Conservation (phyloP, 2,113 vertebrate species). For the Nyctibius bracteatus region DNA sequence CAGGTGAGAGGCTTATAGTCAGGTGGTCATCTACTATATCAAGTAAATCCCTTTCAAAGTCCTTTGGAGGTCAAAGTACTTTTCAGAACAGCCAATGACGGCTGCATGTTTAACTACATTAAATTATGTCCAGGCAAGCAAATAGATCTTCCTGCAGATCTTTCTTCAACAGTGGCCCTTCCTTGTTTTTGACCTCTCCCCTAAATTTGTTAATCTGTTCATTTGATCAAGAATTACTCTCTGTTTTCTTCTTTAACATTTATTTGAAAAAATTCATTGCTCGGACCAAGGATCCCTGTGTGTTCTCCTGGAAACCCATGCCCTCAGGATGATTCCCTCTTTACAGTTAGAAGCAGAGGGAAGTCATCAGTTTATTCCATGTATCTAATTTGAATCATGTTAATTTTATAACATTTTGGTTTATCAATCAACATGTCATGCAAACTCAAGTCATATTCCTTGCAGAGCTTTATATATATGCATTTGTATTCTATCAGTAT, state of each 20-base stretch:
- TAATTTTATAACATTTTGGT: background rate
- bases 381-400: background rate
- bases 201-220: background rate
- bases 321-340: background rate
- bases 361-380: background rate
- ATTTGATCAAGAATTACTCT: background rate
- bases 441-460: background rate
- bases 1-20: background rate
- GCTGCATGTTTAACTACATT: background rate
- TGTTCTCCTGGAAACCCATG: background rate
- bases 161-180: background rate
- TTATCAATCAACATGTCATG: background rate
- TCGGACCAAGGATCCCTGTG: rapidly evolving
- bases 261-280: background rate
- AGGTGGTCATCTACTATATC: background rate
- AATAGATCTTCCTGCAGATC: background rate
- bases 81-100: background rate
- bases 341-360: background rate
- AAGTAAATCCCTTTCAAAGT: background rate
- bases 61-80: background rate
- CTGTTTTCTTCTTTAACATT: background rate
- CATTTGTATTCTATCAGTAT: background rate
- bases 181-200: background rate
- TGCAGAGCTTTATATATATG: background rate
- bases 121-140: background rate